These are phyloP conservation scores for Anolis carolinensis DNA, from an alignment of 2,113 vertebrate species.

Conservation along the genomic window DNA sequence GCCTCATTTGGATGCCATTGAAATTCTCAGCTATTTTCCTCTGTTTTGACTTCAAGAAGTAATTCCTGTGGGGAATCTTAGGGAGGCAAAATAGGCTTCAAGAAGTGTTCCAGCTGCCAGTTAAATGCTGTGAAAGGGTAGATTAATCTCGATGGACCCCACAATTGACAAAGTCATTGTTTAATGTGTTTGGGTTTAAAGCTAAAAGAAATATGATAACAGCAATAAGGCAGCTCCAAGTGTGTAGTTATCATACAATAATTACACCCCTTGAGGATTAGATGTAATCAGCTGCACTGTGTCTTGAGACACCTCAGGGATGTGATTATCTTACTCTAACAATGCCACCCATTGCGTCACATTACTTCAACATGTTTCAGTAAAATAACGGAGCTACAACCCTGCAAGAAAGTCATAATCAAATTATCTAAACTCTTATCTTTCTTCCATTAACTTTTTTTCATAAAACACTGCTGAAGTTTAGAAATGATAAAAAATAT, in stretches of 20 bases:
- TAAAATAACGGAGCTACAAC: conserved; percentile 58
- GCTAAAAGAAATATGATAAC: conserved; percentile 69
- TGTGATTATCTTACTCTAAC: conserved; percentile 69
- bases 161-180: conserved; percentile 70
- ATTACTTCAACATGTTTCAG: conserved; percentile 61
- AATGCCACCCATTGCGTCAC: conserved; percentile 58
- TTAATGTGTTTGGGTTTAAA: conserved; percentile 70
- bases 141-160: conserved; percentile 66
- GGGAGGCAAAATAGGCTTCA: conserved; percentile 28
- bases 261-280: conserved; percentile 71
- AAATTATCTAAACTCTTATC: conserved; percentile 31
- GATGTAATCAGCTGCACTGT: conserved; percentile 66
- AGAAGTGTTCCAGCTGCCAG: conserved; percentile 63
- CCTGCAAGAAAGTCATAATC: conserved; percentile 42
- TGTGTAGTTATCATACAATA: conserved; percentile 68
- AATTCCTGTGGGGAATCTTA: conserved; percentile 47
- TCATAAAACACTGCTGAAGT: conserved; percentile 48
- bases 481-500: conserved; percentile 44
- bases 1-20: conserved; percentile 41
- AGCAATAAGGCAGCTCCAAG: conserved; percentile 60
- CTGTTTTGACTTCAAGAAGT: conserved; percentile 52
- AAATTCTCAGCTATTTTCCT: conserved; percentile 46
- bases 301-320: conserved; percentile 51
- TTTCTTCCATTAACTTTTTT: conserved; percentile 27
- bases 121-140: conserved; percentile 62